Conservation (phyloP, 2,113 vertebrate genomes). For the Labeo rohita region DNA sequence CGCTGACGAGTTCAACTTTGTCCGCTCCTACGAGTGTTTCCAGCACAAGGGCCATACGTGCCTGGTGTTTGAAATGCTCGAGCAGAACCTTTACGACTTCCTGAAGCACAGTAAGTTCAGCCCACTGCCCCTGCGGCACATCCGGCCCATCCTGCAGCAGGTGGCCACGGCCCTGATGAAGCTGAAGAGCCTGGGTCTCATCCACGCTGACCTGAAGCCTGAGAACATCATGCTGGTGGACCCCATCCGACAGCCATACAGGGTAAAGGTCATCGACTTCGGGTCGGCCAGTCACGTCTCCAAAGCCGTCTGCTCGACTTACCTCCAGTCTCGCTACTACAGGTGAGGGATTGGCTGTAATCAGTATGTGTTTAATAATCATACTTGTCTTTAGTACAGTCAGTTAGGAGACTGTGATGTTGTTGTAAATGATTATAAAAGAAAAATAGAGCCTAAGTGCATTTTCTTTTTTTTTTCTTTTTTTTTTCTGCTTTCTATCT, state of each 20-base stretch:
- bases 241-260: conserved; percentile 90
- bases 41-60: conserved; percentile 99
- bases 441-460: neutral
- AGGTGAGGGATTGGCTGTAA: conserved; percentile 72
- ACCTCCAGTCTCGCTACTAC: conserved; percentile 96
- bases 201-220: conserved; percentile 95
- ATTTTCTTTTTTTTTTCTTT: no score
- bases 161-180: conserved; percentile 98
- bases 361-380: neutral
- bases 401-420: neutral
- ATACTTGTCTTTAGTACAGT: neutral
- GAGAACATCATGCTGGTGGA: conserved; percentile 99
- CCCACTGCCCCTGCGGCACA: conserved; percentile 92
- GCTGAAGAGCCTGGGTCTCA: conserved; percentile 92
- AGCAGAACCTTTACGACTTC: conserved; percentile 98
- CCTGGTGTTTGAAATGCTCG: conserved; percentile 98
- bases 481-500: conserved; percentile 12
- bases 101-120: conserved; percentile 99
- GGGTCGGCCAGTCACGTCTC: conserved; percentile 95
- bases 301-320: conserved; percentile 97
- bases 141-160: conserved; percentile 92
- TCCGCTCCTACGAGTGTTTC: conserved; percentile 98
- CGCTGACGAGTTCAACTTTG: conserved; percentile 96
- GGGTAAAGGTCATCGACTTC: conserved; percentile 98
- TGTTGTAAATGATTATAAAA: neutral